These are phyloP conservation scores for Steromphala cineraria DNA, from an alignment of 2,888 invertebrate genomes.

Conservation along the genomic window DNA sequence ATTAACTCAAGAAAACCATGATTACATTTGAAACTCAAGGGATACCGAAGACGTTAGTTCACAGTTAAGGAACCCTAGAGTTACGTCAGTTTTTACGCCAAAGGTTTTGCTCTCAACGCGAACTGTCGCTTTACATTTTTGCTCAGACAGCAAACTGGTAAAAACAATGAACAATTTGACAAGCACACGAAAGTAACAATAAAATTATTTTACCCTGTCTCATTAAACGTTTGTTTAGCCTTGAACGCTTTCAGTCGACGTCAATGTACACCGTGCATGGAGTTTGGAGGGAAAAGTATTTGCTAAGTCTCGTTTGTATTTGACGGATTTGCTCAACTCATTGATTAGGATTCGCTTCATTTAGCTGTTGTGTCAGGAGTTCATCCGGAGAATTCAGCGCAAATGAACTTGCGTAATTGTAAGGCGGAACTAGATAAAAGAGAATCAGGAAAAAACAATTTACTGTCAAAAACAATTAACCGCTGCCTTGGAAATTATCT, in stretches of 20 bases:
- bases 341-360: not conserved
- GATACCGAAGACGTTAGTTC: not conserved
- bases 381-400: not conserved
- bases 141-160: not conserved
- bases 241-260: not conserved
- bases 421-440: no score
- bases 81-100: not conserved
- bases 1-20: no score
- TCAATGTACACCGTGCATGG: not conserved
- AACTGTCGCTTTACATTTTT: not conserved
- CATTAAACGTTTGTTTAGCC: constrained; percentile 10
- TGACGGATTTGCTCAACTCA: not conserved
- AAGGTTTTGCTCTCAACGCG: not conserved
- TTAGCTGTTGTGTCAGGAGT: not conserved
- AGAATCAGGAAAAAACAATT: no score
- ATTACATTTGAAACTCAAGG: no score
- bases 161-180: not conserved
- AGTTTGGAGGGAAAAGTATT: not conserved
- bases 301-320: not conserved
- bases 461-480: no score
- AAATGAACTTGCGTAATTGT: not conserved
- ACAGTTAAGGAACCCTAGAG: not conserved
- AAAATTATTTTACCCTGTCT: not conserved
- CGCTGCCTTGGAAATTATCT: no score
- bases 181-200: not conserved